Evolutionary conservation across 2,797 vertebrate genomes (phyloP), one percentile per base, ranked within the genome.

Genomic region (Gila robusta): DNA sequence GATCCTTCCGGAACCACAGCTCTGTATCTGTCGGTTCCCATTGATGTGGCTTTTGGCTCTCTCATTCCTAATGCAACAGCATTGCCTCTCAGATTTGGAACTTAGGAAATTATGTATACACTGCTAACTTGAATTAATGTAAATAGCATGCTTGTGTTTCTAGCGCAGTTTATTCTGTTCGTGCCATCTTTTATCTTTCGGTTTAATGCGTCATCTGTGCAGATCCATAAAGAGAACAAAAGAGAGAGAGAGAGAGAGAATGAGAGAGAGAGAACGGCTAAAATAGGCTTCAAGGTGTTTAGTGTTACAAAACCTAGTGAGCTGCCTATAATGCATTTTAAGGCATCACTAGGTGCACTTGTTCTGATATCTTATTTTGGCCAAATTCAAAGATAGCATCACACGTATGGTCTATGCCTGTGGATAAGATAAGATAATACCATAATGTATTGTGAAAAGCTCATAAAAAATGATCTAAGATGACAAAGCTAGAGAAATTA

Each of bases 21-120:
- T 47, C 86, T 84, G 71, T 82, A 83, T 87, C 82, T 88, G 86
- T 88, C 84, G 72, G 72, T 85, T 89, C 83, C 82, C 81, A 89
- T 89, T 82, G 71, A 87, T 69, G 77, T 77, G 80, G 74, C 71
- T 85, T 54, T 85, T 83, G 59, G 47, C 77, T 70, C 71, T 81
- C 79, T 59, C 84, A 64, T 87, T 54, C 59, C 69, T 78, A 79
- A 79, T 69, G 64, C 41, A 79, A 47, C 66, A 71, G 83, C 76
- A 23, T 81, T 23, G 39, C 67, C 78, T 73, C 54, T 64, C 23
- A 0, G 79, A 66, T 52, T 71, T 52, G 21, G 23, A 86, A 85
- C 2, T 32, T 85, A 44, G 47, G 49, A 70, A 59, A 79, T 70
- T 62, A 59, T 71, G 83, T 77, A 14, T 69, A 52, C 23, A 64